These are phyloP conservation scores for Cynocephalus volans DNA, from an alignment of 2,113 vertebrate species.

Conservation along the genomic window DNA sequence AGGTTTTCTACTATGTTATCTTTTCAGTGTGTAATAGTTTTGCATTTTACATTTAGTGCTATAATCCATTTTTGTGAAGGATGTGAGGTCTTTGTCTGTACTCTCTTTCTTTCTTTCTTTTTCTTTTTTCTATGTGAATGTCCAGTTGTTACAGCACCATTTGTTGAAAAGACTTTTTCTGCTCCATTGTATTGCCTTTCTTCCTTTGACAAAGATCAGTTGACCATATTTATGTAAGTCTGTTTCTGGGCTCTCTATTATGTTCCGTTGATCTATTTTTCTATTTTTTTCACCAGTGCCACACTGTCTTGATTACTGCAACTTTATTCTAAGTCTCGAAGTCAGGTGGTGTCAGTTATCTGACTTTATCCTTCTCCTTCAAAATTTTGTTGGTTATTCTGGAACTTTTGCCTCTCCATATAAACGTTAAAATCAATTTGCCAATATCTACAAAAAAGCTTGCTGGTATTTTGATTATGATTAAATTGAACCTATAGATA, in stretches of 20 bases:
- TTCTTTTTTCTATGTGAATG: no score
- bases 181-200: background rate
- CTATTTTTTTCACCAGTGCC: background rate
- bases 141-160: background rate
- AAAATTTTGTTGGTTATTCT: background rate
- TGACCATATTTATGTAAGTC: no score
- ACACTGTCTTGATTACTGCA: background rate
- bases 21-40: no score
- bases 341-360: background rate
- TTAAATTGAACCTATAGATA: background rate
- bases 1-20: no score
- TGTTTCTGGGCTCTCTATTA: background rate
- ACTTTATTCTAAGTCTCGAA: background rate
- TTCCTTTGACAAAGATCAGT: background rate
- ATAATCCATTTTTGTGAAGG: no score
- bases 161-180: background rate
- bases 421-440: background rate
- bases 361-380: background rate
- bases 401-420: background rate
- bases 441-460: background rate
- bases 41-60: no score
- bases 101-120: no score
- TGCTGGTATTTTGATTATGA: background rate
- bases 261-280: background rate
- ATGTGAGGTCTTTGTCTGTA: no score